Percentiles rank a stretch among this genome's conserved stretches.
Conservation (phyloP, 2,113 vertebrate genomes). For the Centropus unirufus region DNA sequence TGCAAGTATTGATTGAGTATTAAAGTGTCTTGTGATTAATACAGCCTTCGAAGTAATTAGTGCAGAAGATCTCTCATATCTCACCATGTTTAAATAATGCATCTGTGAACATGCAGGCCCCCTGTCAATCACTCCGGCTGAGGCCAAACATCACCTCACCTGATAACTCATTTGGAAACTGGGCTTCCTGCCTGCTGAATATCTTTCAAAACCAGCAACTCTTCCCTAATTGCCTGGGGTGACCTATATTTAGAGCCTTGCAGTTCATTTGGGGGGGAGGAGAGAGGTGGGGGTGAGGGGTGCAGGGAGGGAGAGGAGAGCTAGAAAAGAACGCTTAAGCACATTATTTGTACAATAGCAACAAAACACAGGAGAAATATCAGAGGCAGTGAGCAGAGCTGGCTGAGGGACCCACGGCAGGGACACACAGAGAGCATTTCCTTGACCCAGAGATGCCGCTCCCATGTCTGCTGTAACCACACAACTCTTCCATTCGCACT, state of each 20-base stretch:
- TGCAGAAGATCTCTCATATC: slow-evolving; percentile 68
- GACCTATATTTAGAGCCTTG: slow-evolving; percentile 77
- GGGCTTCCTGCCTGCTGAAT: slow-evolving; percentile 76
- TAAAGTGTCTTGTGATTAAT: slow-evolving; percentile 78
- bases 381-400: neutral
- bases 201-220: slow-evolving; percentile 74
- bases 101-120: slow-evolving; percentile 67
- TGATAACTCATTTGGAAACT: slow-evolving; percentile 83
- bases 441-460: neutral
- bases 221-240: slow-evolving; percentile 77
- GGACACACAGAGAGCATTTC: neutral
- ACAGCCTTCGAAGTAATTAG: slow-evolving; percentile 75
- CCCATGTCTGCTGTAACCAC: neutral
- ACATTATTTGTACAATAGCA: slow-evolving; percentile 26
- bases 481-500: neutral
- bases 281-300: neutral
- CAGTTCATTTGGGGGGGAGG: slow-evolving; percentile 19
- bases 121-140: slow-evolving; percentile 80
- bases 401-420: slow-evolving; percentile 15
- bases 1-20: slow-evolving; percentile 75
- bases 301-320: neutral
- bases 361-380: slow-evolving; percentile 18
- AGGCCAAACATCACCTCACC: slow-evolving; percentile 77
- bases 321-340: slow-evolving; percentile 42
- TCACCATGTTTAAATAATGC: slow-evolving; percentile 76